Percentiles rank a stretch among this genome's conserved stretches.
Conservation (phyloP, 2,797 vertebrate genomes). For the Enteromius fasciolatus region DNA sequence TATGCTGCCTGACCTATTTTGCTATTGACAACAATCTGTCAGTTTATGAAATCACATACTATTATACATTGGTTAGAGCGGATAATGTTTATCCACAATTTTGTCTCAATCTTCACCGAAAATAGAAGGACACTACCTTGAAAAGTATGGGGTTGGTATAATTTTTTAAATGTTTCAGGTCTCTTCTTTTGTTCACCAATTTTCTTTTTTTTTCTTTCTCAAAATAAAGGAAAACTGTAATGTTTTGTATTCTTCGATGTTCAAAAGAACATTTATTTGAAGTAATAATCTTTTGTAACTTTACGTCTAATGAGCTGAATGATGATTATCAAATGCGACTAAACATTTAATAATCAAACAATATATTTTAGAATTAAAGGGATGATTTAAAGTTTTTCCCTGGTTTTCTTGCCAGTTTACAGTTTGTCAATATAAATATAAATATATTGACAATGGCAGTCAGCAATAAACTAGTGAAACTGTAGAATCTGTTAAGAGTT, state of each 20-base stretch:
- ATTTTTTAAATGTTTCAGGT: background rate
- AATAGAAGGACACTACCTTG: background rate
- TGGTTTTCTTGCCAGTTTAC: background rate
- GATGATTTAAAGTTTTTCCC: background rate
- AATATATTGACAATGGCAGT: background rate
- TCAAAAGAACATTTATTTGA: background rate
- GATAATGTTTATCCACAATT: background rate
- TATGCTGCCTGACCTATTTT: background rate
- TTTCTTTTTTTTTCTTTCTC: no score
- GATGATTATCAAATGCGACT: background rate
- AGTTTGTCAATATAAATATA: background rate
- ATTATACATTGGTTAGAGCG: background rate
- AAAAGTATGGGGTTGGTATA: background rate
- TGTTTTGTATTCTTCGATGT: background rate
- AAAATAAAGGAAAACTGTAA: no score
- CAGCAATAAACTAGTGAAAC: background rate
- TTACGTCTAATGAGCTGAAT: background rate
- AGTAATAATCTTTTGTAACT: background rate
- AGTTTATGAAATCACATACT: background rate
- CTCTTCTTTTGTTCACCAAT: background rate
- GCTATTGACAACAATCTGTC: background rate
- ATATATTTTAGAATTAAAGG: background rate
- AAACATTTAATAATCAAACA: background rate
- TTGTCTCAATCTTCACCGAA: background rate
- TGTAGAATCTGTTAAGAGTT: background rate